Base-by-base conservation (phyloP, 2,113 vertebrate genomes). In the Hippocampus guttulatus region DNA sequence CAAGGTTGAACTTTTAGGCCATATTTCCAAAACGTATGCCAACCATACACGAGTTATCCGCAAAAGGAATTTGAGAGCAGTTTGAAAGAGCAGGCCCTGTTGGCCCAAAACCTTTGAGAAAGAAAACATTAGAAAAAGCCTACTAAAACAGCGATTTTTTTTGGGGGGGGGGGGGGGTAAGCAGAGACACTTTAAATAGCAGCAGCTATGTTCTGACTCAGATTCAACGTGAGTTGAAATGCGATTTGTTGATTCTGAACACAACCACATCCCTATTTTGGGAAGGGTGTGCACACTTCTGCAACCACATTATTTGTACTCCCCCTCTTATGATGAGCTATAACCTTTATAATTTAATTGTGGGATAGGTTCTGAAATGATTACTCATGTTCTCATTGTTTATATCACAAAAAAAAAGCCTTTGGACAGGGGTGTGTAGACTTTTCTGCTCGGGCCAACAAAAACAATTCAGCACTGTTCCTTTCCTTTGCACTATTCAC, bases 401-500 rank as follows among this genome's bases (percentile, higher is more conserved):
- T 52, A 20, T 52, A 21, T 52, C 49, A 51, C 49, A 3, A 52
- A 52, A 52, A 21, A 16, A 16, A 21, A 5, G 49, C 16, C 21
- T 21, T 51, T 54, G 52, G 21, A 54, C 52, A n/a, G 1, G 21
- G 52, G 52, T 54, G 21, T 54, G 52, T 54, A n/a, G 52, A 23
- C 21, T 54, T n/a, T n/a, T n/a, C 27, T 68, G 51, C 20, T 2
- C 0, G 49, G 47, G 21, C 61, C 61, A 63, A 33, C 18, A n/a
- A n/a, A 4, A 8, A 10, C 61, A 11, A 23, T 55, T 63, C 30
- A 40, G 21, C 6, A 38, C 21, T 55, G 21, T 15, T 23, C 15
- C 33, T 38, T 38, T 55, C 21, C 52, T 55, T 41, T 63, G 61
- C 18, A 41, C 20, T 8, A 5, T 67, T 75, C 57, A 9, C 77